Percentiles rank a stretch among this genome's conserved stretches.
Conservation (phyloP, 2,888 invertebrate species). For the Baronia brevicornis region DNA sequence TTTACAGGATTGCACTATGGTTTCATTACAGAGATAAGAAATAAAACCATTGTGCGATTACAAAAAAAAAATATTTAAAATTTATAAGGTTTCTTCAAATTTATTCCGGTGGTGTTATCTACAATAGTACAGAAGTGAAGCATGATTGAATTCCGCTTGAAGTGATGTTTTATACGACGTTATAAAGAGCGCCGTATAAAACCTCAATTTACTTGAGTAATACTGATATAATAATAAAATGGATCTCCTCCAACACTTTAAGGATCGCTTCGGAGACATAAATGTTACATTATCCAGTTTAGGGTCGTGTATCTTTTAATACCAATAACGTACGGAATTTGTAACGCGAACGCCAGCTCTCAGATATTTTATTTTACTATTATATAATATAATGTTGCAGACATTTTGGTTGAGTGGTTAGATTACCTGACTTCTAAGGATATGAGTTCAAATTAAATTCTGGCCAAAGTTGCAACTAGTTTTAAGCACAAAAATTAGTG, state of each 20-base stretch:
- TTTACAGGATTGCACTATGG: no score
- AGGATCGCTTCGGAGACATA: conserved; percentile 9
- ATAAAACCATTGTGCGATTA: no score
- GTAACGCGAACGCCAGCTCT: conserved; percentile 2
- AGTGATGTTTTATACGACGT: conserved; percentile 13
- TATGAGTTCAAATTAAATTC: no score
- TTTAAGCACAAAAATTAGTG: no score
- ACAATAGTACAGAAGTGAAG: conserved; percentile 4
- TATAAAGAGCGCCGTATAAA: conserved; percentile 14
- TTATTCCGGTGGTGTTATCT: conserved; percentile 5
- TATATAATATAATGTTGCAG: no score
- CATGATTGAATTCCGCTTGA: conserved; percentile 14
- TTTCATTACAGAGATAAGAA: no score
- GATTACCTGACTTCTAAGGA: no score
- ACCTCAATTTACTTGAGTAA: conserved; percentile 16
- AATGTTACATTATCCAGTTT: conserved; percentile 11
- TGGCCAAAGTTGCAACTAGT: no score
- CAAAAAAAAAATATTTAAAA: background rate
- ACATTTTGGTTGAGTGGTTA: no score
- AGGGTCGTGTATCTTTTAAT: conserved; percentile 12
- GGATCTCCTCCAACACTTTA: conserved; percentile 13
- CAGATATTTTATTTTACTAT: no score
- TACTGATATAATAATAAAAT: conserved; percentile 15
- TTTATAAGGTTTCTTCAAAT: background rate
- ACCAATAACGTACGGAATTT: conserved; percentile 12